Evolutionary conservation across 1,140 invertebrate species (phyloP).

Genomic region (Amphibalanus amphitrite): DNA sequence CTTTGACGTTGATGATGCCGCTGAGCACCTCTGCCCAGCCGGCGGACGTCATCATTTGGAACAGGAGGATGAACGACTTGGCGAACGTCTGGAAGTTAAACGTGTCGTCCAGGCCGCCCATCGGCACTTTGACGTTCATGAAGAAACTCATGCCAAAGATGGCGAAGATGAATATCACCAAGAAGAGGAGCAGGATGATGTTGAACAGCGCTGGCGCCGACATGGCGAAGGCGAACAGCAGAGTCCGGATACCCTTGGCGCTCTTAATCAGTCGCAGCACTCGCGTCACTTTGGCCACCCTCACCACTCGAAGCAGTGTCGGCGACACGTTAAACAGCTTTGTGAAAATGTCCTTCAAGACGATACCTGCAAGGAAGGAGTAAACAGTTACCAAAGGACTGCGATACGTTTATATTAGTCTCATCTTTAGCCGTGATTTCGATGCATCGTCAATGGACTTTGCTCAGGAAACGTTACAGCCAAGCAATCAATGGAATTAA

Average conservation of each 20-base stretch:
- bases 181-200: constrained; percentile 90
- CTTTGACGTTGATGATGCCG: constrained; percentile 86
- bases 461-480: not conserved
- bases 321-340: constrained; percentile 89
- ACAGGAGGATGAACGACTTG: constrained; percentile 91
- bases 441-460: not conserved
- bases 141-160: constrained; percentile 99
- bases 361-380: constrained; percentile 51
- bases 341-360: constrained; percentile 86
- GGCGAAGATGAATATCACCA: constrained; percentile 98
- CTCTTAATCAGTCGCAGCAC: constrained; percentile 92
- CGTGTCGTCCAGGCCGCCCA: constrained; percentile 78
- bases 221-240: constrained; percentile 94
- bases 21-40: constrained; percentile 92
- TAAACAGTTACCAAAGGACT: not conserved
- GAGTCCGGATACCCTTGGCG: constrained; percentile 89
- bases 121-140: constrained; percentile 76
- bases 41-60: constrained; percentile 95
- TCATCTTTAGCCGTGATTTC: not conserved
- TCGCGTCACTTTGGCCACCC: constrained; percentile 93
- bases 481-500: no score
- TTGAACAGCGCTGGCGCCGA: constrained; percentile 95
- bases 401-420: not conserved
- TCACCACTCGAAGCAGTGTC: constrained; percentile 85
- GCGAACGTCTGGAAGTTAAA: constrained; percentile 99